These are phyloP conservation scores for Catocala nupta DNA, from an alignment of 2,888 invertebrate genomes.

Conservation along the genomic window DNA sequence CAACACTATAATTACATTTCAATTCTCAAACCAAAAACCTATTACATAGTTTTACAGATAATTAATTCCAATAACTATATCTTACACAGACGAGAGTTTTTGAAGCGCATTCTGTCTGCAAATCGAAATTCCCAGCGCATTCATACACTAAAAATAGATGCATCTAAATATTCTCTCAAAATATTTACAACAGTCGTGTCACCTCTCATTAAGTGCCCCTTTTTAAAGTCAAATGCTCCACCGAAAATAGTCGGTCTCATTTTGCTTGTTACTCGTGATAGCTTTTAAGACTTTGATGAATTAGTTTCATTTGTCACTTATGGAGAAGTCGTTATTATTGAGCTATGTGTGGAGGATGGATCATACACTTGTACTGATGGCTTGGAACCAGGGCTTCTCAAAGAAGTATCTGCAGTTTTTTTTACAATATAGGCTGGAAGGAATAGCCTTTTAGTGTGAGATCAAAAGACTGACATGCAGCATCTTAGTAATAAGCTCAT, in stretches of 20 bases:
- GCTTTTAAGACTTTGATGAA: constrained; percentile 15
- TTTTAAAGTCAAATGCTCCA: constrained; percentile 18
- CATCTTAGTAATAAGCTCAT: too few relatives aligned
- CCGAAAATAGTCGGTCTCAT: constrained; percentile 9
- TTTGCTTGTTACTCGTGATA: constrained; percentile 8
- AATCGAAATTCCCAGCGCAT: constrained; percentile 18
- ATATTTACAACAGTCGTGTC: constrained; percentile 11
- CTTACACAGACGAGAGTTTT: too few relatives aligned
- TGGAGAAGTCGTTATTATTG: constrained; percentile 5
- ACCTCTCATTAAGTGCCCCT: constrained; percentile 9
- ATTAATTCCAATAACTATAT: too few relatives aligned
- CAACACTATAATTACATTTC: too few relatives aligned
- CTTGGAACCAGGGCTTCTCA: neutral
- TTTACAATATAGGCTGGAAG: too few relatives aligned
- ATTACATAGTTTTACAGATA: too few relatives aligned
- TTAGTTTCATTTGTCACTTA: constrained; percentile 5
- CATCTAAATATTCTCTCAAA: constrained; percentile 9
- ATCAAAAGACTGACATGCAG: too few relatives aligned
- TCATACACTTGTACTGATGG: neutral
- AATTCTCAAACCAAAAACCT: too few relatives aligned
- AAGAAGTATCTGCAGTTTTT: neutral
- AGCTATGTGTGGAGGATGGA: neutral
- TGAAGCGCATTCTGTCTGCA: neutral
- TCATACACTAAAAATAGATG: constrained; percentile 10
- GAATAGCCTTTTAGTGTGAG: too few relatives aligned